Percentiles rank a stretch among this genome's conserved stretches.
Conservation (phyloP, 2,888 invertebrate species). For the Norana najaformis region DNA sequence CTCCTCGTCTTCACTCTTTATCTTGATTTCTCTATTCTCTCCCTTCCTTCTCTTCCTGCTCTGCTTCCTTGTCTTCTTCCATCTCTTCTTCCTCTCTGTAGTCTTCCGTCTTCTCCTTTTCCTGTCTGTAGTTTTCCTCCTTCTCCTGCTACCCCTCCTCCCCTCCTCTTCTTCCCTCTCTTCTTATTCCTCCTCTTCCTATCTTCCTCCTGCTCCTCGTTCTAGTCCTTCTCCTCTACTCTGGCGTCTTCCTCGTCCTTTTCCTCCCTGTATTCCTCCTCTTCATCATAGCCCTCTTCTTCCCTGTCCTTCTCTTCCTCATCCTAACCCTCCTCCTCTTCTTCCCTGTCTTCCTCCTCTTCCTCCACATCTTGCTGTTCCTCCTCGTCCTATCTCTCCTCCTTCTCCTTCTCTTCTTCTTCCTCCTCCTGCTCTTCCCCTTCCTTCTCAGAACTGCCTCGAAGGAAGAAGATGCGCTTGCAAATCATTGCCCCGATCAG, state of each 20-base stretch:
- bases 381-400: neutral
- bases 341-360: too few species aligned
- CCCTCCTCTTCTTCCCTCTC: neutral
- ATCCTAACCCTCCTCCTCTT: too few species aligned
- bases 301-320: too few species aligned
- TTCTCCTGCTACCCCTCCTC: neutral
- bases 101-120: neutral
- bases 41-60: neutral
- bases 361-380: too few species aligned
- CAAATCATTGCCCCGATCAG: slow-evolving; percentile 1
- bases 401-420: neutral
- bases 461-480: neutral
- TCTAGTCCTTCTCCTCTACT: neutral
- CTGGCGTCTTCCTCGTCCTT: neutral
- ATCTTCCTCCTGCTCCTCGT: neutral
- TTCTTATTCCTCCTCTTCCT: neutral
- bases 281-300: neutral
- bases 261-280: too few species aligned
- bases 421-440: neutral
- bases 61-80: neutral
- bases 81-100: neutral
- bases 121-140: neutral
- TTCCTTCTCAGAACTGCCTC: too few species aligned
- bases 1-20: too few species aligned
- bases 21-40: too few species aligned